Percentiles rank a stretch among this genome's conserved stretches.
These are phyloP conservation scores for Macrobrachium rosenbergii DNA, from an alignment of 1,140 invertebrate genomes.

Conservation along the genomic window DNA sequence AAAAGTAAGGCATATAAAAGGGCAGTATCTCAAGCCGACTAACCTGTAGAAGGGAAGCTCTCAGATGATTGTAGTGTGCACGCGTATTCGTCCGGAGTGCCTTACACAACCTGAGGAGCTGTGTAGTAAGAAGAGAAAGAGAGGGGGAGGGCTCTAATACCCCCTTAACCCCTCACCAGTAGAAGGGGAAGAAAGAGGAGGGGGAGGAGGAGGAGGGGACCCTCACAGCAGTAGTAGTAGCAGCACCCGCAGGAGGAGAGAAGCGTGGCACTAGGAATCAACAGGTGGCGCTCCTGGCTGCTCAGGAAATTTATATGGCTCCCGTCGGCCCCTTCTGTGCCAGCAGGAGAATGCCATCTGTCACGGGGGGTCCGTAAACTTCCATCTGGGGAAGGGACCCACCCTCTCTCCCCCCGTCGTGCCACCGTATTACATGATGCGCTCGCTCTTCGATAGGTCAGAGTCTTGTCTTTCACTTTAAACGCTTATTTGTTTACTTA, in stretches of 20 bases:
- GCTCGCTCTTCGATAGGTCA: conserved; percentile 40
- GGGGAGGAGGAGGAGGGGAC: neutral
- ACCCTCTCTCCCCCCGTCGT: too few relatives aligned
- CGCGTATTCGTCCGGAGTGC: too few relatives aligned
- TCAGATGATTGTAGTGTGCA: too few relatives aligned
- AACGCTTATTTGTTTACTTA: too few relatives aligned
- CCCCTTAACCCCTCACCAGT: neutral
- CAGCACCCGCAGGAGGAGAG: neutral
- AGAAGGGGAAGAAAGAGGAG: neutral
- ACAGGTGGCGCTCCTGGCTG: conserved; percentile 37
- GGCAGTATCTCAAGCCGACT: too few relatives aligned
- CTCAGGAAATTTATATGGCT: conserved; percentile 51
- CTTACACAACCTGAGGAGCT: too few relatives aligned
- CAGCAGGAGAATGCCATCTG: conserved; percentile 51
- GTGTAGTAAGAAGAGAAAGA: neutral
- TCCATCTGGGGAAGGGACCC: neutral
- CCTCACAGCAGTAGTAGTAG: neutral
- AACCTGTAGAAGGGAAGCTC: too few relatives aligned
- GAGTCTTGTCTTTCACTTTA: too few relatives aligned
- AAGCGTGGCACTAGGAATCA: conserved; percentile 12
- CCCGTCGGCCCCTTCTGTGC: conserved; percentile 43
- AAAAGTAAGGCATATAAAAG: too few relatives aligned
- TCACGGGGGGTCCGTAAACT: conserved; percentile 18
- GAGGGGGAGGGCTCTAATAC: conserved; percentile 10
- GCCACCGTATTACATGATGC: conserved; percentile 7